Base-by-base conservation (phyloP, 2,888 invertebrate genomes). In the Pyralis farinalis region DNA sequence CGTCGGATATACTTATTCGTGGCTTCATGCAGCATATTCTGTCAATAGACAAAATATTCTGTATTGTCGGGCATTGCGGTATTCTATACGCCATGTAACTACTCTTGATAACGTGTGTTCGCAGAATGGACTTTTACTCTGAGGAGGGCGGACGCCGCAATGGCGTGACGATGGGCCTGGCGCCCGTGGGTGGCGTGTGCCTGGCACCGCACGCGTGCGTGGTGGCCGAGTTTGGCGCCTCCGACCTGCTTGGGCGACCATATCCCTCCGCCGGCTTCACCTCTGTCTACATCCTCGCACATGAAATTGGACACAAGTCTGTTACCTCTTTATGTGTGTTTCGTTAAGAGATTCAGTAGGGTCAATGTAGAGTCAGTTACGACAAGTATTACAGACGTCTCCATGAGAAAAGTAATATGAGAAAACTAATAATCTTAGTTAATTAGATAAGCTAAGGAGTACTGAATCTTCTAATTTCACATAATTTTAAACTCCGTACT, bases 241-340 rank as follows among this genome's bases (percentile, higher is more conserved):
- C 91, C 1, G 94, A 94, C 77, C 77, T 91, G 31, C 91, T 93
- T 57, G 94, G 95, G 34, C 92, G 94, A 48, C 95, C 95, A 1
- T 95, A 94, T 77, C 95, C 95, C 3, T 95, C 95, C 27, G 94
- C 95, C 12, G 95, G 95, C n/a, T 95, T 95, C 71, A 94, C 94
- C 10, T 94, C 95, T 36, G 93, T 95, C 58, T 95, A 94, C 75
- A 94, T 95, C 64, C 91, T 95, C 47, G 95, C 95, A 0, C 95
- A 95, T 71, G 96, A 95, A 88, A 95, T 96, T 46, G 95, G 95
- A 47, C 95, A 94, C 78, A 95, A 95, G 95, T 95, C 90, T 84
- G 90, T 89, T 58, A 58, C 44, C 43, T 34, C 34, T 37, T 44
- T 39, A 37, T n/a, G n/a, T n/a, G n/a, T n/a, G n/a, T n/a, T n/a